Evolutionary conservation across 2,113 vertebrate genomes (phyloP), one percentile per base, ranked within the genome.

Genomic region (Bufo gargarizans): DNA sequence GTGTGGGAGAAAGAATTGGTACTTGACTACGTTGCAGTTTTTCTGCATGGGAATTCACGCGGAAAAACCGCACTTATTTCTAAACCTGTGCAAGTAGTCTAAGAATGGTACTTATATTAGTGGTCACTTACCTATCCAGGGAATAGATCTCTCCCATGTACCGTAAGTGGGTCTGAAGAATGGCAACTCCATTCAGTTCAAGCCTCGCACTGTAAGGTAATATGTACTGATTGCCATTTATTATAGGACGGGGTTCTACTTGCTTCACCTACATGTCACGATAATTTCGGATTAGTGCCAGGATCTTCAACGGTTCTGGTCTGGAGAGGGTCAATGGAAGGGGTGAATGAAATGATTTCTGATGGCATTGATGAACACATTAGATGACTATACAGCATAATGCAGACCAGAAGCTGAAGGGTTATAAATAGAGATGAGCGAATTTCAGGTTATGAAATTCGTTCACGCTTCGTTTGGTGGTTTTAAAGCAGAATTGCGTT

Each of bases 361-460:
- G 59, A 82, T 50, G 61, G 10, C 50, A 83, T 71, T 55, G 65
- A 84, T 71, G 55, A 69, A 67, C 43, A 67, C 47, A 84, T n/a
- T 84, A 69, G 47, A 67, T 67, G 17, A 20, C 82, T 84, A 33
- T 63, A 69, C 72, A 76, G 47, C 45, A 50, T 55, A 43, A 69
- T 69, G 63, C 47, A 69, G 82, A 63, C 47, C 71, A 77, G 56
- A 61, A 55, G 47, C 13, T 65, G 45, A 83, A 63, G 80, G 45
- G 86, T 81, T 87, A 72, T n/a, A 33, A 33, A 33, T 33, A 33
- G 33, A 33, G 33, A 33, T 33, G 33, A 33, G 33, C 33, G 33
- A 33, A 33, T 33, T 33, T 33, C 33, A 33, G 33, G 33, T 33
- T 33, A 33, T 33, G 33, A 33, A 33, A 33, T 33, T 33, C 33